Evolutionary conservation across 2,113 vertebrate species (phyloP).

Genomic region (Hippocampus barbouri): DNA sequence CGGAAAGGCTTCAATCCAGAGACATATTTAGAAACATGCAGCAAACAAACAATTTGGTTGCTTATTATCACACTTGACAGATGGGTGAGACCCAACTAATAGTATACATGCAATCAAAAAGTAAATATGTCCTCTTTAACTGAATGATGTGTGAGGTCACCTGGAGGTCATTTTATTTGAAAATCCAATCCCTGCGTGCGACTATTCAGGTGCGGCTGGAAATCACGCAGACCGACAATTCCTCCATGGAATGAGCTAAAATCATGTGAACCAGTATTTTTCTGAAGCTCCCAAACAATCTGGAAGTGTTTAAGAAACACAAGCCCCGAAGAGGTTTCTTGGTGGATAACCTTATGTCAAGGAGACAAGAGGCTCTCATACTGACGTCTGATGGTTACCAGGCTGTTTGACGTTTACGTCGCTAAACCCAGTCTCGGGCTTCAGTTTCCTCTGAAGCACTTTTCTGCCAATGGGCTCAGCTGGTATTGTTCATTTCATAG

Average conservation of each 20-base stretch:
- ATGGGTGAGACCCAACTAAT: no score
- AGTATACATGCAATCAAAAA: no score
- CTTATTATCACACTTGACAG: no score
- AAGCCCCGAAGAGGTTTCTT: slow-evolving; percentile 51
- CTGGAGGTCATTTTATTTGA: not conserved
- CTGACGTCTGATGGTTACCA: slow-evolving; percentile 44
- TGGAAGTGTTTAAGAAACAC: slow-evolving; percentile 64
- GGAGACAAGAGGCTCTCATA: slow-evolving; percentile 44
- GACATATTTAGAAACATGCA: no score
- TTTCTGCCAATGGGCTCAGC: slow-evolving; percentile 55
- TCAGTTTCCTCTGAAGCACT: slow-evolving; percentile 51
- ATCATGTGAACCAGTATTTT: slow-evolving; percentile 36
- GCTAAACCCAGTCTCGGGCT: slow-evolving; percentile 56
- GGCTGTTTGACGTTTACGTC: slow-evolving; percentile 45
- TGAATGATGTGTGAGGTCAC: not conserved
- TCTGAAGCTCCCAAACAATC: slow-evolving; percentile 48
- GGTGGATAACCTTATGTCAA: slow-evolving; percentile 48
- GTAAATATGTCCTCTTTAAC: no score
- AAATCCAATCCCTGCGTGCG: not conserved
- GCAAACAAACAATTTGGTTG: no score
- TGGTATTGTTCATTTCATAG: slow-evolving; percentile 68
- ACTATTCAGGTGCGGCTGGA: not conserved
- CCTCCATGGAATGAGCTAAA: slow-evolving; percentile 39
- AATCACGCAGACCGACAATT: slow-evolving; percentile 1
- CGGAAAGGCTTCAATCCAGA: no score